Evolutionary conservation across 2,888 invertebrate genomes (phyloP), one percentile per base, ranked within the genome.

Genomic region (Eledona agricola): DNA sequence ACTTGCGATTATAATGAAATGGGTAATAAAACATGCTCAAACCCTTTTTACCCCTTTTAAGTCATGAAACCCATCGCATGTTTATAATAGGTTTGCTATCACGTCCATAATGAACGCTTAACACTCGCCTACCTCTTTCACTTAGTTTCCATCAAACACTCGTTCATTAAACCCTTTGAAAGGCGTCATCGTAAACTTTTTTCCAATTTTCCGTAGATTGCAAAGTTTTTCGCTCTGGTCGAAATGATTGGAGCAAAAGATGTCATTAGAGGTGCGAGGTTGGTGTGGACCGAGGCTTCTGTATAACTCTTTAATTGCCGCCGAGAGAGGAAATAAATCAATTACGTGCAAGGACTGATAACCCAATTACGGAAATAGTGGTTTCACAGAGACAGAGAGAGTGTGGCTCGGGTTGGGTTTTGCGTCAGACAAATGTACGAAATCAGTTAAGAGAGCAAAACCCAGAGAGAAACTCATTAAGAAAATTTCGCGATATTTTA

Each of bases 331-430:
- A 66, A 68, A 70, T 70, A 70, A 70, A 70, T 70, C 70, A 70
- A 70, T 70, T 70, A 69, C 69, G 70, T 68, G 67, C 65, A 63
- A 66, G 64, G 66, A 68, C 65, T 68, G 68, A 68, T 68, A 69
- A 69, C 66, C 67, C 61, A 60, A 63, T 62, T 63, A 60, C 60
- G 62, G 59, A 59, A 59, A 60, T 60, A 57, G 59, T 59, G 60
- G 59, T 58, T 51, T 55, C 51, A 47, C 38, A 52, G 31, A 37
- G 37, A 55, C 43, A 57, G 57, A 51, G 51, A 51, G 42, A 55
- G 51, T 55, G 42, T 45, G 52, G 43, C 45, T n/a, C 20, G 19
- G 35, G 53, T 26, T 23, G 50, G 35, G 47, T 43, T 50, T 37
- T 32, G 49, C 45, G 31, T 47, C 55, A 59, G 55, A 61, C 61